Conservation (phyloP, 1,140 invertebrate species). For the Ceratina japonica region DNA sequence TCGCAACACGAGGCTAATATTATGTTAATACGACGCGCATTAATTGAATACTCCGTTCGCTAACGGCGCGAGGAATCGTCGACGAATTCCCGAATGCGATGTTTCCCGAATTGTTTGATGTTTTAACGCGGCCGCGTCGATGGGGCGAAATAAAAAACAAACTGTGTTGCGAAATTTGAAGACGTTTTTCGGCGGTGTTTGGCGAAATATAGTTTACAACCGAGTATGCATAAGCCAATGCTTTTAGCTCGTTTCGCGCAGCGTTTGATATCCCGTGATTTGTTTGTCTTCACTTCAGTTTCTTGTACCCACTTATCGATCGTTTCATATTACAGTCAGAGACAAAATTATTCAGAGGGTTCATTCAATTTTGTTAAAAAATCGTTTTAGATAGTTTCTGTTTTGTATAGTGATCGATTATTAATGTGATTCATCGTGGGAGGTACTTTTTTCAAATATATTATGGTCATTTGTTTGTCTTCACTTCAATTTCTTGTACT, state of each 20-base stretch:
- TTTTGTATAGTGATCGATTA: too few species aligned
- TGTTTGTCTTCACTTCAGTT: neutral
- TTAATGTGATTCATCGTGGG: too few species aligned
- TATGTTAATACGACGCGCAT: constrained; percentile 11
- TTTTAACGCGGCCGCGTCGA: too few species aligned
- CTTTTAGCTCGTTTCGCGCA: neutral
- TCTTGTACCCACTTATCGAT: neutral
- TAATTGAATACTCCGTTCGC: constrained; percentile 28
- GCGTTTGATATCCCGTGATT: neutral
- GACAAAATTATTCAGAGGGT: too few species aligned
- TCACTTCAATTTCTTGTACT: too few species aligned
- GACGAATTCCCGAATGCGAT: too few species aligned
- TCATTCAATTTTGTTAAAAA: too few species aligned
- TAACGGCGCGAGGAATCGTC: neutral
- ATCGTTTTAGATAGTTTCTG: too few species aligned
- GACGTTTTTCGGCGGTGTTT: too few species aligned
- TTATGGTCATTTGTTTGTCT: neutral
- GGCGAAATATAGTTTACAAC: too few species aligned
- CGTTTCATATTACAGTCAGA: neutral
- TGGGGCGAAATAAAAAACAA: neutral
- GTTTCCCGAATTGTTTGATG: constrained; percentile 1
- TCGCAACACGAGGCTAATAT: neutral
- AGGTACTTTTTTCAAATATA: too few species aligned
- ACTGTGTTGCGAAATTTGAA: neutral
- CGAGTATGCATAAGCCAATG: too few species aligned